Conservation (phyloP, 2,113 vertebrate species). For the Sebastes schlegelii region DNA sequence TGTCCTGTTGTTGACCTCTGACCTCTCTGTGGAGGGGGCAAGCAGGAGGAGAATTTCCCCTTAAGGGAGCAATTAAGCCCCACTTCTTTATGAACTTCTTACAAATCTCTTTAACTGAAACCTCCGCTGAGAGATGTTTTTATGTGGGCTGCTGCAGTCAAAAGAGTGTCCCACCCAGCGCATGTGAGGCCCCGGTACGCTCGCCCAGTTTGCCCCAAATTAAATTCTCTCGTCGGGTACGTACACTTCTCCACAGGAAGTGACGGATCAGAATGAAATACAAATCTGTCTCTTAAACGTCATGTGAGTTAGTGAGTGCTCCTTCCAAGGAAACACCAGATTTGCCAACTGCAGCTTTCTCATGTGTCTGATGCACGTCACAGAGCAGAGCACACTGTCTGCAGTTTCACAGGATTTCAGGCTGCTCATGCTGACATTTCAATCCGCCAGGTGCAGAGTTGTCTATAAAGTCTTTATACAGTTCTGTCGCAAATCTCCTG, state of each 20-base stretch:
- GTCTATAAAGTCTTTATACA: conserved; percentile 4
- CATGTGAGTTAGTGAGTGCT: conserved; percentile 31
- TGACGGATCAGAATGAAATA: conserved; percentile 61
- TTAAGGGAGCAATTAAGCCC: conserved; percentile 10
- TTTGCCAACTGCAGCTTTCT: conserved; percentile 22
- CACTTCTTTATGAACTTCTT: conserved; percentile 37
- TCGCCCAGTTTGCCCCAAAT: conserved; percentile 19
- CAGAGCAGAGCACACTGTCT: conserved; percentile 1
- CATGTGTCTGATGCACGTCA: conserved; percentile 22
- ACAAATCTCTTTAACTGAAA: conserved; percentile 31
- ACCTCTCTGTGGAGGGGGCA: conserved; percentile 11
- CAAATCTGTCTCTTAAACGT: conserved; percentile 59
- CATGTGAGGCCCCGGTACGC: not conserved
- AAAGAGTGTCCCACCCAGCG: conserved; percentile 29
- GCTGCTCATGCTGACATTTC: conserved; percentile 15
- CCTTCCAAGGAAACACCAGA: conserved; percentile 35
- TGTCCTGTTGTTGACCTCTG: conserved; percentile 41
- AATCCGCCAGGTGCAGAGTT: conserved; percentile 31
- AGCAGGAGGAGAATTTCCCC: conserved; percentile 10
- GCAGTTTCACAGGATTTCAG: conserved; percentile 22
- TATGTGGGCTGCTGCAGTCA: conserved; percentile 25
- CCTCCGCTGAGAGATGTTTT: conserved; percentile 34
- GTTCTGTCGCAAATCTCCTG: conserved; percentile 4
- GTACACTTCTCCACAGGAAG: conserved; percentile 68
- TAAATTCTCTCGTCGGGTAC: conserved; percentile 53